phyloP scores from a whole-genome alignment of 2,113 vertebrate species.

The Corvus cornix region DNA sequence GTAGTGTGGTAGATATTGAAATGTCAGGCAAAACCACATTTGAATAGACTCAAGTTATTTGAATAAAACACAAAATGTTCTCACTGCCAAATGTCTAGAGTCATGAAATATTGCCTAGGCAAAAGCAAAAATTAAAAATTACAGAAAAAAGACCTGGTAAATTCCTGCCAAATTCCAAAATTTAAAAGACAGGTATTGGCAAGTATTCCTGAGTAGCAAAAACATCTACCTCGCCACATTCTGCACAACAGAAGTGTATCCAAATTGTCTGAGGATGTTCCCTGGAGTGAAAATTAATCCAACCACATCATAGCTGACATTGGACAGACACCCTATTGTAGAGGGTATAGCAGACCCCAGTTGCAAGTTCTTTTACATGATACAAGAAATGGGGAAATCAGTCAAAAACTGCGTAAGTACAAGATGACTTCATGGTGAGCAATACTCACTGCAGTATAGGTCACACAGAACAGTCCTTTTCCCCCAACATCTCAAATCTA shows the following conservation, averaged over 20 bases:
- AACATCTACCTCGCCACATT: neutral
- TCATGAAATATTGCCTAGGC: neutral
- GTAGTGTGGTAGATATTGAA: neutral
- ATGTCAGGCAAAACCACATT: neutral
- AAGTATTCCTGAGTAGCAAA: neutral
- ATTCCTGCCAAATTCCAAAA: neutral
- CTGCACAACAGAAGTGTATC: neutral
- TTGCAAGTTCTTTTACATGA: neutral
- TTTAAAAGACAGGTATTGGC: neutral
- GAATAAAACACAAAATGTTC: neutral
- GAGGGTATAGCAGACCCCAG: neutral
- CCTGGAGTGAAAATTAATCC: neutral
- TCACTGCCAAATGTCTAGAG: neutral
- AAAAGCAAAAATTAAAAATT: slow-evolving; percentile 1
- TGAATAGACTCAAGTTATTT: neutral
- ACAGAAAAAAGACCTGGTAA: neutral
- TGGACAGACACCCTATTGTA: neutral
- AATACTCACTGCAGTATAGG: neutral
- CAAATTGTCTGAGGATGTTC: neutral
- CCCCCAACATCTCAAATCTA: neutral
- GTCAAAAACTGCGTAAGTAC: neutral
- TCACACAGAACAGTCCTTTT: neutral
- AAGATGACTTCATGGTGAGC: neutral
- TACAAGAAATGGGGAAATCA: neutral
- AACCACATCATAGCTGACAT: neutral